Percentiles rank a stretch among this genome's conserved stretches.
These are phyloP conservation scores for Trichonephila clavipes DNA, from an alignment of 1,140 invertebrate genomes.

Conservation along the genomic window DNA sequence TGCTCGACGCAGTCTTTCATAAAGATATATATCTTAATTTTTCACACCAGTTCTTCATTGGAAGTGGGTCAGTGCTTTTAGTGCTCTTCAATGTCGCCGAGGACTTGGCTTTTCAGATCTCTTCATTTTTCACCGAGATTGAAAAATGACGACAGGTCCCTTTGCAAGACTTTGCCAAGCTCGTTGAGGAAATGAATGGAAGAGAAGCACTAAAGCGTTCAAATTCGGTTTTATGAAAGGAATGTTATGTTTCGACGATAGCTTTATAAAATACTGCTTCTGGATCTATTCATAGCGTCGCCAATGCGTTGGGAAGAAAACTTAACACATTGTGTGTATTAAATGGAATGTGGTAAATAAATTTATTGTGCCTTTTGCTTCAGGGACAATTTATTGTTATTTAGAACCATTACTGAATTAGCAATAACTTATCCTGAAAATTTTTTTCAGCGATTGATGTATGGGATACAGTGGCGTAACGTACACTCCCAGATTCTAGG, in stretches of 20 bases:
- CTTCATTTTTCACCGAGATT: slow-evolving; percentile 20
- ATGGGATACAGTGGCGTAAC: too few species aligned
- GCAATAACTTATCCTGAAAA: too few species aligned
- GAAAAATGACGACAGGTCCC: neutral
- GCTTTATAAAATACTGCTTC: neutral
- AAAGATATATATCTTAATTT: slow-evolving; percentile 28
- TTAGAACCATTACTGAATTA: neutral
- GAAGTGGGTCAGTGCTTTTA: slow-evolving; percentile 17
- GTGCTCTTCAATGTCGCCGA: neutral
- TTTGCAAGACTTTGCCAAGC: neutral
- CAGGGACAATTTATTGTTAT: neutral
- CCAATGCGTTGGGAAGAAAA: too few species aligned
- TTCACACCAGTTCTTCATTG: slow-evolving; percentile 14
- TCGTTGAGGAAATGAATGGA: neutral
- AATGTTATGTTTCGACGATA: neutral
- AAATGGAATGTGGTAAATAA: too few species aligned
- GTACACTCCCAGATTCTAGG: too few species aligned
- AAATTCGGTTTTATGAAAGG: neutral
- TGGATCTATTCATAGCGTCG: too few species aligned
- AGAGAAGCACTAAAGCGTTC: neutral
- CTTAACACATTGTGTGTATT: too few species aligned
- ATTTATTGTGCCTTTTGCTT: neutral
- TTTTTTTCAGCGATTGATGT: too few species aligned
- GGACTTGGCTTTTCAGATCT: neutral
- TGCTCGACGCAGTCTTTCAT: neutral